Evolutionary conservation across 1,140 invertebrate species (phyloP).

Genomic region (Harpegnathos saltator): DNA sequence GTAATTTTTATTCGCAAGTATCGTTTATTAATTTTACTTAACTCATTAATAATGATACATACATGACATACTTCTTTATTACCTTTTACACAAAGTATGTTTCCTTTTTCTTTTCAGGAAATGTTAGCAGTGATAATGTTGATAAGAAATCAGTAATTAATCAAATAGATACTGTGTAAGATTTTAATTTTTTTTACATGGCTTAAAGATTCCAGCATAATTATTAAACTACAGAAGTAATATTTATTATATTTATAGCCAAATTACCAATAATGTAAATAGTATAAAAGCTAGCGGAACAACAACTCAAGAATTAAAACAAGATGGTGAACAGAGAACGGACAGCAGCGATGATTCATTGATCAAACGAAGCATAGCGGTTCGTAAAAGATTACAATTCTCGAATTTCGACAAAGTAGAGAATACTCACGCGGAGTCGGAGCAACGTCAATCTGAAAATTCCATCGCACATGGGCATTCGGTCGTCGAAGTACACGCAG

Average conservation of each 20-base stretch:
- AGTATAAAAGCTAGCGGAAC: conserved; percentile 19
- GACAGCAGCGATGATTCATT: background rate
- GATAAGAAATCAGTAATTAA: background rate
- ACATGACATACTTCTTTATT: background rate
- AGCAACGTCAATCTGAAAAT: conserved; percentile 7
- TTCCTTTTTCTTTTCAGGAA: conserved; percentile 1
- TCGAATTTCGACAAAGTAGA: conserved; percentile 17
- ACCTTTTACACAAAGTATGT: background rate
- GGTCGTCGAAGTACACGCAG: background rate
- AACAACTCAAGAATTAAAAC: background rate
- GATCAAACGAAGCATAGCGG: conserved; percentile 22
- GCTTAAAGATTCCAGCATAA: conserved; percentile 27
- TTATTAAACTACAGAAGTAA: conserved; percentile 7
- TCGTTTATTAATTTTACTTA: background rate
- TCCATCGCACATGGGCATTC: background rate
- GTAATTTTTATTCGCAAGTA: conserved; percentile 39
- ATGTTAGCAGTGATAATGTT: background rate
- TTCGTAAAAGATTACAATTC: conserved; percentile 65
- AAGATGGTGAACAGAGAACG: background rate
- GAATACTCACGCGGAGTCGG: background rate
- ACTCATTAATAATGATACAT: background rate
- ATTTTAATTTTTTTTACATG: conserved; percentile 25
- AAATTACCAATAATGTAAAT: background rate
- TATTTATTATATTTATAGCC: conserved; percentile 42
- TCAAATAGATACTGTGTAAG: conserved; percentile 31